Base-by-base conservation (phyloP, 2,113 vertebrate genomes). In the Austrofundulus limnaeus region DNA sequence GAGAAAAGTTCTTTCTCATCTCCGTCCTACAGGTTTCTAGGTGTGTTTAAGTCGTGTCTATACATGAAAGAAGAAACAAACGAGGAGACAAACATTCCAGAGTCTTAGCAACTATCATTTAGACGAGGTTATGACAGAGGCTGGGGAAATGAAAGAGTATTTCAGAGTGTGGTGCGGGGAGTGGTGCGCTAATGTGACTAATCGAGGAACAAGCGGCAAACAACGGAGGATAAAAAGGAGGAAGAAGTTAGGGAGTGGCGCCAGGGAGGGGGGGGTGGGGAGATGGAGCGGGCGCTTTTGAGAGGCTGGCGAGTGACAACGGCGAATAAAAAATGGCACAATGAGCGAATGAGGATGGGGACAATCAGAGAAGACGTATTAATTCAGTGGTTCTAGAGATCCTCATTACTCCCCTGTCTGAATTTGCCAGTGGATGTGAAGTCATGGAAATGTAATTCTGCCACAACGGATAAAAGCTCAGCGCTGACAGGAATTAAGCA, bases 371-470 rank as follows among this genome's bases (percentile, higher is more conserved):
- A 38, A 49, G 86, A 78, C 31, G 24, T 67, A 80, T 82, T 78
- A 60, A 84, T 76, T 85, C 56, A 20, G 65, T 63, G 66, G 84
- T 82, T 85, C 63, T 59, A 83, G 61, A 72, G 24, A 77, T 70
- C 77, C 73, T 85, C 71, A 78, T 84, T 87, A 84, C 70, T 73
- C 62, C 61, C 51, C 67, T 75, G 80, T 79, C 70, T 77, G 83
- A 48, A 71, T 73, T 75, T 61, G 82, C 76, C 71, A 41, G 66
- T 39, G 70, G 72, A 79, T 76, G 82, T 82, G 77, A 88, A 83
- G 85, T 84, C 84, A 80, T 24, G 82, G 86, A 84, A 83, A 85
- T 85, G 75, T 76, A 83, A 83, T 62, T 79, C 81, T 83, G 86
- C 78, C 80, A 77, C 74, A 55, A 76, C 53, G 41, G 81, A 84